Evolutionary conservation across 2,797 vertebrate species (phyloP).

Genomic region (Apogon hyalosoma): DNA sequence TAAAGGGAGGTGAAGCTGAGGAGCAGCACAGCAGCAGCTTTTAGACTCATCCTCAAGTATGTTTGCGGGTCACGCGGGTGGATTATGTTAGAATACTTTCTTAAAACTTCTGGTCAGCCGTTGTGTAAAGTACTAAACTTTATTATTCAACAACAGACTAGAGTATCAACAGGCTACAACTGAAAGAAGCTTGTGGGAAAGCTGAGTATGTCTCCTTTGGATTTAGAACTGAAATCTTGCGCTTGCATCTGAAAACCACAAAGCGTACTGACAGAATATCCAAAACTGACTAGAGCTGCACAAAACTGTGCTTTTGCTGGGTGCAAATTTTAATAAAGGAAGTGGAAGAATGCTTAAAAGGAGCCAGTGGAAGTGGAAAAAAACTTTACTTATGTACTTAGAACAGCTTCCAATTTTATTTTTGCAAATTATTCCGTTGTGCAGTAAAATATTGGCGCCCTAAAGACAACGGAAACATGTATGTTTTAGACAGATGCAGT

Average conservation of each 20-base stretch:
- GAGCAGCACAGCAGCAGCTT: constrained; percentile 1
- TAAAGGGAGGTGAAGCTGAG: constrained; percentile 4
- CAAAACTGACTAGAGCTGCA: constrained; percentile 1
- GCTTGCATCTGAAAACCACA: constrained; percentile 4
- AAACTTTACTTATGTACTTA: background rate
- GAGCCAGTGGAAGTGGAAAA: constrained; percentile 1
- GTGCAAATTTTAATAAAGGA: constrained; percentile 14
- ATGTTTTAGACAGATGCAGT: constrained; percentile 1
- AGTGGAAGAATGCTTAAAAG: constrained; percentile 12
- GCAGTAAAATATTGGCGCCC: constrained; percentile 7
- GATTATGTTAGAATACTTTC: constrained; percentile 5
- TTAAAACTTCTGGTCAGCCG: background rate
- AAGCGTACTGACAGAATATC: background rate
- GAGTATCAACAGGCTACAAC: background rate
- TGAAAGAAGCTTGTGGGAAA: background rate
- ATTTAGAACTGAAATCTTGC: background rate
- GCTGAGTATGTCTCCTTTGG: background rate
- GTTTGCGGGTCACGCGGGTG: background rate
- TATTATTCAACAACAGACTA: background rate
- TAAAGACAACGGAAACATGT: constrained; percentile 4
- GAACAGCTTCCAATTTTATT: constrained; percentile 8
- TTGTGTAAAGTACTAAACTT: background rate
- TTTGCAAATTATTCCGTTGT: constrained; percentile 4
- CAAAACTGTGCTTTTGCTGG: background rate
- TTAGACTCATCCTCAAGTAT: constrained; percentile 16